Base-by-base conservation (phyloP, 2,888 invertebrate genomes). In the Cyrtodaria siliqua region DNA sequence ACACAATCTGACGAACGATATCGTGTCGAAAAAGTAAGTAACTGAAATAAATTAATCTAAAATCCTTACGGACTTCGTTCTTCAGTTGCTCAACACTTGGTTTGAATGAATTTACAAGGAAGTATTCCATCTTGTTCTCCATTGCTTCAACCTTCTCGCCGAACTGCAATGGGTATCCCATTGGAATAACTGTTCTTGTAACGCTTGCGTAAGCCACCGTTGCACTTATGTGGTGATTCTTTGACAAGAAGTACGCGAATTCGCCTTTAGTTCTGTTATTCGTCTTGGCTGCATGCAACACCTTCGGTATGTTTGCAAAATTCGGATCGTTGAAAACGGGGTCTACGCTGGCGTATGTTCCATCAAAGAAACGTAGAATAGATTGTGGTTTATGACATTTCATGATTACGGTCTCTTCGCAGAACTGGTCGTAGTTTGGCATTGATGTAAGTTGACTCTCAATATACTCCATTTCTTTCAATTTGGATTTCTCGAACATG, bases 341-440 rank as follows among this genome's bases (percentile, higher is more conserved):
- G 59, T 83, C 73, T 12, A 85, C 38, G 42, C 38, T n/a, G 2
- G 77, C 55, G 29, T 77, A 82, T 0, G 87, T 85, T 2, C 89
- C 88, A 50, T 89, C 89, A 68, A 89, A 89, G 42, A 82, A 85
- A 2, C 87, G 75, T 8, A 87, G 52, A 8, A 87, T 70, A 1
- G 89, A 89, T 16, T 66, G 3, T 16, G 67, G 67, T 38, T 50
- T 67, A 16, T 57, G 38, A n/a, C 67, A 67, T 4, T 20, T 16
- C 67, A 67, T 50, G 9, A 29, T 23, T 9, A 38, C 18, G 1
- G 63, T 62, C 8, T 79, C 59, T 9, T 78, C 83, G 50, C 83
- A 85, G 16, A 71, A 77, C 16, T 78, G 50, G 0, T 33, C 52
- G 67, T 85, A 86, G 14, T 71, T 67, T n/a, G 63, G 44, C 8